Conservation (phyloP, 92 coral and sea anemone genomes). For the Anthopleura xanthogrammica region DNA sequence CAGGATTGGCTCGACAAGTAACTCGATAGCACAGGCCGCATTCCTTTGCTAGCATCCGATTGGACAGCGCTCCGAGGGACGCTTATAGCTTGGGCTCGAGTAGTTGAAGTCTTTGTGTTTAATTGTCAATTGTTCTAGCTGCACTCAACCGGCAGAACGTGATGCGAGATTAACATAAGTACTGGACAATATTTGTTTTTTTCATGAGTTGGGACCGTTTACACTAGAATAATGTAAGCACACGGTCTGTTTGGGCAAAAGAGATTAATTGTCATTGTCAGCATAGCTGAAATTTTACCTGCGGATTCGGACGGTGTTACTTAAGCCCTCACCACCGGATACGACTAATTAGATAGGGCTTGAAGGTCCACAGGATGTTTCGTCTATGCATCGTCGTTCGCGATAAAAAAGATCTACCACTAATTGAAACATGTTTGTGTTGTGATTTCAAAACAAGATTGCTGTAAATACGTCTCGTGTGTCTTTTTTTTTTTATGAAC, state of each 20-base stretch:
- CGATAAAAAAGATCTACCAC: neutral
- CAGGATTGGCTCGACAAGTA: conserved; percentile 73
- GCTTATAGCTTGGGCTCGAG: conserved; percentile 1
- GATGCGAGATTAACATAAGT: conserved; percentile 61
- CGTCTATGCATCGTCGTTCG: neutral
- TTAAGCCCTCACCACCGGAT: conserved; percentile 12
- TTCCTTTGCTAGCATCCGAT: conserved; percentile 38
- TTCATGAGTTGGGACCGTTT: conserved; percentile 42
- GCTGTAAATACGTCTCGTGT: neutral
- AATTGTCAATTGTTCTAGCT: conserved; percentile 20
- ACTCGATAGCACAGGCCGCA: conserved; percentile 56
- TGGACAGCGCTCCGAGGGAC: conserved; percentile 48
- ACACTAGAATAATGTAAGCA: conserved; percentile 12
- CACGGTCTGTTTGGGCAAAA: conserved; percentile 4
- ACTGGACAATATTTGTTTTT: conserved; percentile 76
- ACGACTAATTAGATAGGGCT: conserved; percentile 20
- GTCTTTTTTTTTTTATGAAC: no score
- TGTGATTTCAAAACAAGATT: neutral
- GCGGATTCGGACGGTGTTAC: conserved; percentile 6
- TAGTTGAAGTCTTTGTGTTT: conserved; percentile 56
- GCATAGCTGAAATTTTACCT: conserved; percentile 23
- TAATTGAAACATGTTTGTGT: neutral
- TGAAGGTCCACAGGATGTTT: neutral
- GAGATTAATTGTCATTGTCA: conserved; percentile 25
- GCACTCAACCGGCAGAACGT: conserved; percentile 11